Evolutionary conservation across 1,140 invertebrate genomes (phyloP).

Genomic region (Bathynomus jamesi): DNA sequence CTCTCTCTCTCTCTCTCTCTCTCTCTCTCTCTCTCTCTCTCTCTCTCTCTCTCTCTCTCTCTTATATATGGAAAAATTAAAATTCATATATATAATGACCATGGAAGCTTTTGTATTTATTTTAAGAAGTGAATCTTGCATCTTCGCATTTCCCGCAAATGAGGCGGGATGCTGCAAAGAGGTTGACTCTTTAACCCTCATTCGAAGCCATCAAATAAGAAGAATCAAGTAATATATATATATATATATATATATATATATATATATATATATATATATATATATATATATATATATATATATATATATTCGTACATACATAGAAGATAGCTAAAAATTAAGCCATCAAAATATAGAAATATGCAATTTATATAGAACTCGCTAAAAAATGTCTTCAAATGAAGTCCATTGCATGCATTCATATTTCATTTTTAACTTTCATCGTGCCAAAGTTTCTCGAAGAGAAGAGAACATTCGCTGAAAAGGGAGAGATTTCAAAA

Average conservation of each 20-base stretch:
- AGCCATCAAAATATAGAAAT: too few species aligned
- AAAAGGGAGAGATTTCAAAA: too few species aligned
- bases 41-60: slow-evolving; percentile 6
- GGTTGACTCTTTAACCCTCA: not conserved
- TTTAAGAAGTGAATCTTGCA: not conserved
- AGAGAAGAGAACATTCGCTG: too few species aligned
- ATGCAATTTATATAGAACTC: too few species aligned
- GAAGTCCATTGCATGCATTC: too few species aligned
- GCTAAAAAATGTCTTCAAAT: too few species aligned
- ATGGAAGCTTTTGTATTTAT: not conserved
- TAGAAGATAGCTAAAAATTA: not conserved
- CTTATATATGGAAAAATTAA: not conserved
- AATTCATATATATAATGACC: not conserved
- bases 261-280: slow-evolving; percentile 9
- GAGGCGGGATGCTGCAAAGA: not conserved
- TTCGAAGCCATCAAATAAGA: not conserved
- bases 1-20: not conserved
- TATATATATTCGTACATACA: slow-evolving; percentile 2
- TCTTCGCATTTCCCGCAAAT: not conserved
- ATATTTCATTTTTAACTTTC: too few species aligned
- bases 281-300: slow-evolving; percentile 13
- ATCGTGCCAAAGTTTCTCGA: too few species aligned
- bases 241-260: not conserved
- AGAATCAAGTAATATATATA: not conserved
- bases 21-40: not conserved